Base-by-base conservation (phyloP, 2,888 invertebrate species). In the Cataglyphis altisquamis region DNA sequence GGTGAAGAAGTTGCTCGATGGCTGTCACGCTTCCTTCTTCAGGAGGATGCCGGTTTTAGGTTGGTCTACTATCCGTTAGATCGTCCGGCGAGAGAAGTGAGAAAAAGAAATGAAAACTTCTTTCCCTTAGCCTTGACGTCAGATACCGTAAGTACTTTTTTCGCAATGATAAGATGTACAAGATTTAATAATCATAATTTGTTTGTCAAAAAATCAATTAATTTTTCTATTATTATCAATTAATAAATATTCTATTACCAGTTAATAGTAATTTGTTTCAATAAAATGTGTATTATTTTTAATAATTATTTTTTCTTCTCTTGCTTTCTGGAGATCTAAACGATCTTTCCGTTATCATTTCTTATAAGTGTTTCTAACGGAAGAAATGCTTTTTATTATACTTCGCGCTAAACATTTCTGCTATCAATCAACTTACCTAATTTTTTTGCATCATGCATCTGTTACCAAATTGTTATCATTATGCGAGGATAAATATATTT, bases 1-100 rank as follows among this genome's bases (percentile, higher is more conserved):
- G 98, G 98, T 0, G 96, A 96, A 83, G 96, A 96, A 86, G 96
- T 96, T 15, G 96, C 97, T 25, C 96, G 96, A 77, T 98, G 98
- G 98, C 95, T 98, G 91, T 96, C 97, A 0, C 96, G 96, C 77
- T 95, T 96, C 87, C 91, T 96, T 72, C 94, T 96, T 64, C 95
- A 95, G 73, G 95, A 96, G 67, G 94, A 95, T 12, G 92, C 91
- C 0, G 96, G 95, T 5, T 94, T 96, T 63, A 95, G 96, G 68
- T 94, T 97, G 72, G 96, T 96, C 3, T 96, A 96, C 91, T 97
- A 97, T 92, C 96, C 97, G 1, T 93, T 95, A 87, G 92, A 95
- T 1, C 90, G 92, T 60, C 94, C 96, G 67, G 60, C 92, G 66
- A 92, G 94, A 82, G 77, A 93, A 80, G 82, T 93, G 87, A 89